Base-by-base conservation (phyloP, 1,140 invertebrate genomes). In the Tribolium madens region DNA sequence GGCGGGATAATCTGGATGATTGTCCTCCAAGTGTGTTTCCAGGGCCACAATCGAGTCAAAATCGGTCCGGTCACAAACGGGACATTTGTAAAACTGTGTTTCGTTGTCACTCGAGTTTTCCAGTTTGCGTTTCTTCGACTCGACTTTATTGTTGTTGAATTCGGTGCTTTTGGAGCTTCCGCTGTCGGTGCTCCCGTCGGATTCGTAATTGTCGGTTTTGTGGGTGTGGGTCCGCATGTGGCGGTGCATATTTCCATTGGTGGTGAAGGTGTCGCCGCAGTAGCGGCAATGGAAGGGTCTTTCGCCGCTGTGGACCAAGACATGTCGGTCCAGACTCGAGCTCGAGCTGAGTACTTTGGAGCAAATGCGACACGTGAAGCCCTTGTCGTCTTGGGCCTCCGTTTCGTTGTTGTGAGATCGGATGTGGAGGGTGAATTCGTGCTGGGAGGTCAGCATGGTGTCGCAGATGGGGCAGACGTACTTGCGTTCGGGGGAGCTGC, bases 161-260 rank as follows among this genome's bases (percentile, higher is more conserved):
- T 87, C 85, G n/a, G 82, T 81, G 60, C 82, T 82, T 50, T 84
- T 83, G 50, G 81, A 81, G 31, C 79, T 82, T 21, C 69, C 75
- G 21, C 86, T 83, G 31, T 85, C 85, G 0, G 84, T 84, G 73
- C 86, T 85, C 3, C 82, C 84, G 76, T 89, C 89, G 9, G 84
- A 84, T 76, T 85, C 84, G 68, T 84, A 86, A 79, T 82, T 87
- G 79, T 84, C 87, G 7, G 68, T 80, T 69, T 81, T 87, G 75
- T 86, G 86, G 76, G 87, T 88, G 85, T 94, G 93, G 0, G 92
- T 94, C 69, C 93, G 88, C 87, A 94, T 91, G 83, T 96, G 95
- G 17, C 94, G 87, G 82, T 95, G 94, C 93, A 97, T 95, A 84
- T 95, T 96, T 10, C 94, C 94, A 84, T 95, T 96, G 1, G 94